phyloP scores from a whole-genome alignment of 1,140 invertebrate genomes.

The Drosophila nebulosa region DNA sequence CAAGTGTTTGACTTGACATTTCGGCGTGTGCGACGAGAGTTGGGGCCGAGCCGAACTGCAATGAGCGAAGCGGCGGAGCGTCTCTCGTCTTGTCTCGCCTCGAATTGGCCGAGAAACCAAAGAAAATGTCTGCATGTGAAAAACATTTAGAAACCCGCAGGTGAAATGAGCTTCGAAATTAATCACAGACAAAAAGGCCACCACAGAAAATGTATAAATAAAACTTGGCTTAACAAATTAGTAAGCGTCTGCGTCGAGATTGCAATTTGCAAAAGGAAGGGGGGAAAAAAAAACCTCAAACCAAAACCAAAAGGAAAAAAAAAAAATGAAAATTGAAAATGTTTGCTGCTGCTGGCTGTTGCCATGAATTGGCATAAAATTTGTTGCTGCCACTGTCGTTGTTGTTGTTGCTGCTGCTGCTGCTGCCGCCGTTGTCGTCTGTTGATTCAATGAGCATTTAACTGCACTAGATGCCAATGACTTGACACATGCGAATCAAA shows the following conservation, averaged over 20 bases:
- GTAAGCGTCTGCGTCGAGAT: constrained; percentile 41
- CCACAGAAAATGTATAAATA: constrained; percentile 22
- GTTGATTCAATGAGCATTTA: constrained; percentile 71
- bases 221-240: constrained; percentile 66
- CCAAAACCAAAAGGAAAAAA: not conserved
- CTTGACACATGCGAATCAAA: constrained; percentile 78
- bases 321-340: constrained; percentile 13
- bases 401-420: not conserved
- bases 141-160: constrained; percentile 19
- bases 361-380: constrained; percentile 72
- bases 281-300: not conserved
- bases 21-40: constrained; percentile 52
- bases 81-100: constrained; percentile 15
- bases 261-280: constrained; percentile 26
- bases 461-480: constrained; percentile 78
- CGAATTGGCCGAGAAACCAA: constrained; percentile 27
- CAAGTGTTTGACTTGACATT: constrained; percentile 77
- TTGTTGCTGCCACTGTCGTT: not conserved
- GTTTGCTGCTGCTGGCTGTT: constrained; percentile 23
- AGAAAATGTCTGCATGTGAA: not conserved
- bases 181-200: constrained; percentile 32
- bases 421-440: constrained; percentile 7
- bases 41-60: not conserved
- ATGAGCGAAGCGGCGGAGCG: not conserved
- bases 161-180: constrained; percentile 56